Base-by-base conservation (phyloP, 2,113 vertebrate genomes). In the Antechinus stuartii region DNA sequence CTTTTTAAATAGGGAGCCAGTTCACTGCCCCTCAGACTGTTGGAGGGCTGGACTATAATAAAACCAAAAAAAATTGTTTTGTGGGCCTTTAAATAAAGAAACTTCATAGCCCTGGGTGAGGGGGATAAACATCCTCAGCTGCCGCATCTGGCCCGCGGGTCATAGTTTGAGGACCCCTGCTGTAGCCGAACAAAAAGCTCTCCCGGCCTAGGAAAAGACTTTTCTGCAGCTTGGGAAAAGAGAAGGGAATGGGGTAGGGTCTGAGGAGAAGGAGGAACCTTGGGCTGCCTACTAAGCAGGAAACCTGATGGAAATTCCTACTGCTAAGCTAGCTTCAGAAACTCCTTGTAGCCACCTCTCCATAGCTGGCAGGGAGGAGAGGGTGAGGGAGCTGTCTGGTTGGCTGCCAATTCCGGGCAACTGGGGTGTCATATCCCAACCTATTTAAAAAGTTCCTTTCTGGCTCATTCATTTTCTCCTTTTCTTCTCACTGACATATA, bases 401-500 rank as follows among this genome's bases (percentile, higher is more conserved):
- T 47, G 27, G 25, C 93, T 96, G 91, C 93, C 93, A 95, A 54
- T 50, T 52, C 42, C 1, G 91, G 57, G 84, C 90, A 92, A 42
- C 47, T 89, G 0, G 0, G 47, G 14, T 23, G 84, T 92, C 52
- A 46, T 22, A 35, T 26, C 68, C 12, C 49, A 68, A 23, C 55
- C 93, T 96, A 92, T 42, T 47, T 47, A 23, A 30, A 30, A 68
- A 46, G 93, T 46, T 91, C 24, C 91, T 68, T 91, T n/a, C 35
- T 2, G 19, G 54, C 90, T 96, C 55, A 35, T 91, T 91, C 91
- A 12, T 11, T 24, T 50, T 90, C 52, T 50, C 30, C 19, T 54
- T 94, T 92, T 92, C 90, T 94, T 90, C 57, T 89, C 24, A 57
- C 89, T 94, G 93, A 95, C 92, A 47, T 7, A 42, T 54, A 47